phyloP scores from a whole-genome alignment of 2,113 vertebrate species.

The Heptranchias perlo region DNA sequence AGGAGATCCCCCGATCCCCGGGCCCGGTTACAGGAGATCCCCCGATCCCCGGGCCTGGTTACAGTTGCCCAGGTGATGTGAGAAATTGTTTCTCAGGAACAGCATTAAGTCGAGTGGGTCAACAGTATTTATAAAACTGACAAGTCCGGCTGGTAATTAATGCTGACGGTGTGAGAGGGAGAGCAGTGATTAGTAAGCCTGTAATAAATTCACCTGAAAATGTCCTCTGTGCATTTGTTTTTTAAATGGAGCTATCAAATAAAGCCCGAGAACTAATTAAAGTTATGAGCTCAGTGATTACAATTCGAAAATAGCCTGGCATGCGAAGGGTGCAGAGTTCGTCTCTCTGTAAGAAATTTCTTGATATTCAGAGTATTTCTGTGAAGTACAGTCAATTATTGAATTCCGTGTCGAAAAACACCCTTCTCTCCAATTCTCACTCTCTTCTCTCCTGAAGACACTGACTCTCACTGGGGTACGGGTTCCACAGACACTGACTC shows the following conservation, averaged over 20 bases:
- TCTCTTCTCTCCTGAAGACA: not conserved
- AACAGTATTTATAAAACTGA: not conserved
- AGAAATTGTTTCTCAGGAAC: not conserved
- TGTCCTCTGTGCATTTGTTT: not conserved
- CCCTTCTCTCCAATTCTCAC: not conserved
- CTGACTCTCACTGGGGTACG: not conserved
- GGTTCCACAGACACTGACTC: not conserved
- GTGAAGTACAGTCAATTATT: not conserved
- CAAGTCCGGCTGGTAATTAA: not conserved
- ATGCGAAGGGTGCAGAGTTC: not conserved
- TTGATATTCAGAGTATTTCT: not conserved
- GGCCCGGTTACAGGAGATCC: not conserved
- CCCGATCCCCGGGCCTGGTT: not conserved
- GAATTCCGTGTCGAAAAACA: too few species aligned
- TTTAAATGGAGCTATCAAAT: not conserved
- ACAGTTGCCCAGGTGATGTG: not conserved
- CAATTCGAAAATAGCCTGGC: not conserved
- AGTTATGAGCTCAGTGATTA: not conserved
- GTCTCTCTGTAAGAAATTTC: not conserved
- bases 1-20: not conserved
- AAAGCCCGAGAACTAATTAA: not conserved
- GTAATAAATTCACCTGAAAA: not conserved
- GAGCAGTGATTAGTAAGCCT: not conserved
- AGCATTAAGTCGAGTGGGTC: not conserved
- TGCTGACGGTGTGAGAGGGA: not conserved